Evolutionary conservation across 2,888 invertebrate species (phyloP).

Genomic region (Leptopterna dolabrata): DNA sequence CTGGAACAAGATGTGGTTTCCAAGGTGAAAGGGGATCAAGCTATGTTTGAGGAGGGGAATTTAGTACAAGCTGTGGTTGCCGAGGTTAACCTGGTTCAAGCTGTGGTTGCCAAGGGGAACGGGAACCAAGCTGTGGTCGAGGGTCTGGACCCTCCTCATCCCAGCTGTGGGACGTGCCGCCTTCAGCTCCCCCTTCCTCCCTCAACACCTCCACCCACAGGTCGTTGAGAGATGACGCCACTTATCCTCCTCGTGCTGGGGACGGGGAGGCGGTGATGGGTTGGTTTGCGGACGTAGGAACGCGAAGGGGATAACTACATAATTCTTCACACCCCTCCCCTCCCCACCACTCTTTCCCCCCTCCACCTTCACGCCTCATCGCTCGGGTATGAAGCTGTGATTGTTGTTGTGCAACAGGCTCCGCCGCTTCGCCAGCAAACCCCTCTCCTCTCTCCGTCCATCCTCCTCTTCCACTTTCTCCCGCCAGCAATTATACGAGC

Average conservation of each 20-base stretch:
- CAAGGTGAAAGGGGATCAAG: too few species aligned
- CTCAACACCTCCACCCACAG: neutral
- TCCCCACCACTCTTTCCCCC: too few species aligned
- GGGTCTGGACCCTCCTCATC: too few species aligned
- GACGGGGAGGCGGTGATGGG: neutral
- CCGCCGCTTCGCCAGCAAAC: neutral
- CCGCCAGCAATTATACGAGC: conserved; percentile 53
- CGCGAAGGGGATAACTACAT: neutral
- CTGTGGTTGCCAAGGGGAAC: too few species aligned
- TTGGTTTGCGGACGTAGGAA: neutral
- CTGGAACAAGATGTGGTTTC: too few species aligned
- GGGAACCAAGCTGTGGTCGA: too few species aligned
- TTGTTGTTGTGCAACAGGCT: conserved; percentile 21
- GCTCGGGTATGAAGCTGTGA: neutral
- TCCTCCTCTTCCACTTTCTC: neutral
- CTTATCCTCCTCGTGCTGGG: neutral
- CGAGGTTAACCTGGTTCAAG: too few species aligned
- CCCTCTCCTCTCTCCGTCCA: neutral
- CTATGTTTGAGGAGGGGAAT: too few species aligned
- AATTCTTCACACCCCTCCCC: neutral
- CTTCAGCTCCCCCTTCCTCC: neutral
- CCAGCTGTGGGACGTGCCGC: neutral
- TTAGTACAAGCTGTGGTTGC: too few species aligned
- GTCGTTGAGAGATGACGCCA: conserved; percentile 23
- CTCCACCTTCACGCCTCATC: too few species aligned